Evolutionary conservation across 1,140 invertebrate genomes (phyloP).

Genomic region (Papilio polyxenes): DNA sequence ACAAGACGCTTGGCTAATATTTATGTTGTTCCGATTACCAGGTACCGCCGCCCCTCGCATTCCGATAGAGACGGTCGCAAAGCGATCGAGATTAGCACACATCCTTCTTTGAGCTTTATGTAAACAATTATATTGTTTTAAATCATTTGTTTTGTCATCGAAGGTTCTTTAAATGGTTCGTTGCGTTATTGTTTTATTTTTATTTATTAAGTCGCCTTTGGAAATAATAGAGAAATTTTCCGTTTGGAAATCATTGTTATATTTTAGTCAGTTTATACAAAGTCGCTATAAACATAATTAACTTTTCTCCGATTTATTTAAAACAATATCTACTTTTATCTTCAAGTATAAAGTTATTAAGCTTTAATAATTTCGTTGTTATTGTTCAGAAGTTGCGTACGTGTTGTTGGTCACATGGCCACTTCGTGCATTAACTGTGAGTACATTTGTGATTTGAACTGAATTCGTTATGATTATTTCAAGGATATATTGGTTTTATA

Average conservation of each 20-base stretch:
- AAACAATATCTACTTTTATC: not conserved
- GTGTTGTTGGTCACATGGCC: not conserved
- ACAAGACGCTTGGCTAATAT: conserved; percentile 53
- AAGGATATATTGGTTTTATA: not conserved
- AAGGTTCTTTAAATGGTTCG: not conserved
- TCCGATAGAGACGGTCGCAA: conserved; percentile 37
- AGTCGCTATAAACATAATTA: too few species aligned
- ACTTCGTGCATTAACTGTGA: not conserved
- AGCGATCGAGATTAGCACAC: conserved; percentile 43
- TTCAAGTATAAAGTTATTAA: not conserved
- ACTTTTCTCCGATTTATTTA: too few species aligned
- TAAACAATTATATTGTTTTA: not conserved
- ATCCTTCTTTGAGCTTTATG: conserved; percentile 42
- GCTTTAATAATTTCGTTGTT: not conserved
- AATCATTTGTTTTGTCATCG: not conserved
- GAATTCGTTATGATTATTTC: not conserved
- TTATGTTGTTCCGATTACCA: conserved; percentile 49
- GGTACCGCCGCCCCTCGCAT: conserved; percentile 41
- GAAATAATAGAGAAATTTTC: not conserved
- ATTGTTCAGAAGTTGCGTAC: not conserved
- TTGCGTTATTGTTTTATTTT: not conserved
- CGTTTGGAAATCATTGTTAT: too few species aligned
- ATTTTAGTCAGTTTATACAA: too few species aligned
- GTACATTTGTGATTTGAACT: not conserved
- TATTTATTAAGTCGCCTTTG: not conserved